These are phyloP conservation scores for Cyrtodaria siliqua DNA, from an alignment of 2,888 invertebrate genomes.

Conservation along the genomic window DNA sequence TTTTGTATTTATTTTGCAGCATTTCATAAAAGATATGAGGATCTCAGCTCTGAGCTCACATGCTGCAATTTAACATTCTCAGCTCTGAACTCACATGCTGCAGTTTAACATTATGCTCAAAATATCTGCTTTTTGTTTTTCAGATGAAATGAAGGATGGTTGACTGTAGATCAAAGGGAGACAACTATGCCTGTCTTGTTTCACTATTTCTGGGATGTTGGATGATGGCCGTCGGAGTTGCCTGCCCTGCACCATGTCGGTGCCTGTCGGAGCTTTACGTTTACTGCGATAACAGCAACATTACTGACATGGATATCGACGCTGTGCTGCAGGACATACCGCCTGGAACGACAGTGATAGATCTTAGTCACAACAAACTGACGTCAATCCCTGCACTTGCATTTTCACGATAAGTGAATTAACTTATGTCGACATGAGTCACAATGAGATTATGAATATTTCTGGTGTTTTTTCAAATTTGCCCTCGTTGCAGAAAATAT, in stretches of 20 bases:
- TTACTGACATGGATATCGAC: slow-evolving; percentile 57
- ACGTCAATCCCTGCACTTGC: slow-evolving; percentile 42
- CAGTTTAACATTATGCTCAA: too few relatives aligned
- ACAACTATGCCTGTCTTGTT: slow-evolving; percentile 27
- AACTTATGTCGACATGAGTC: slow-evolving; percentile 57
- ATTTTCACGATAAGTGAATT: slow-evolving; percentile 59
- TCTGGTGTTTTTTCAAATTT: slow-evolving; percentile 54
- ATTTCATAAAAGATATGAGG: too few relatives aligned
- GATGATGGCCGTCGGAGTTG: slow-evolving; percentile 41
- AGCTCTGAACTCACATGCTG: too few relatives aligned
- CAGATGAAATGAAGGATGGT: slow-evolving; percentile 54
- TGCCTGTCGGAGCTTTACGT: slow-evolving; percentile 70
- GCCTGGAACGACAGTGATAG: slow-evolving; percentile 68
- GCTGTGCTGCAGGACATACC: slow-evolving; percentile 58
- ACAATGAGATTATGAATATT: slow-evolving; percentile 61
- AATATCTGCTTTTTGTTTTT: too few relatives aligned
- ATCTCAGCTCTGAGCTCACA: too few relatives aligned
- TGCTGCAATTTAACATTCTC: too few relatives aligned
- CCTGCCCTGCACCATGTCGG: slow-evolving; percentile 71
- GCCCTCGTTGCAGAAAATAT: slow-evolving; percentile 60
- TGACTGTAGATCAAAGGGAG: slow-evolving; percentile 13
- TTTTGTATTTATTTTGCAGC: too few relatives aligned
- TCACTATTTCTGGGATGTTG: slow-evolving; percentile 26
- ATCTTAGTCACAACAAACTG: slow-evolving; percentile 68
- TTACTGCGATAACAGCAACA: slow-evolving; percentile 68